Evolutionary conservation across 2,797 vertebrate species (phyloP).

Genomic region (Megalops cyprinoides): DNA sequence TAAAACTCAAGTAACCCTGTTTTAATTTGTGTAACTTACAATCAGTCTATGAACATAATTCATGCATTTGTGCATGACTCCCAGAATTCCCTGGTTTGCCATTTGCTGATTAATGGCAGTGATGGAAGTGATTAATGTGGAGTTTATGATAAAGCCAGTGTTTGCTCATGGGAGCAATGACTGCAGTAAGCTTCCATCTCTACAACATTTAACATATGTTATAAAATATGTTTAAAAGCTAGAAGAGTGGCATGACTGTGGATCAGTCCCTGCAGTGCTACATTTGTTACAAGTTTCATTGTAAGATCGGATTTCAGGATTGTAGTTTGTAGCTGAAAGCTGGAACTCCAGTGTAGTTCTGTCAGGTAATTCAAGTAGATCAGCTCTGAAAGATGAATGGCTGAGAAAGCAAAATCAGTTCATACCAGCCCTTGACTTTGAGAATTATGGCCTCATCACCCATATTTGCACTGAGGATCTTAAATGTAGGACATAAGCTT

Average conservation of each 20-base stretch:
- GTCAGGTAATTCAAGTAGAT: not conserved
- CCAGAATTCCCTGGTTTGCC: not conserved
- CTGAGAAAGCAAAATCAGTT: not conserved
- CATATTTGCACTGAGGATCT: slow-evolving; percentile 13
- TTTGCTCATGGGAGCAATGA: not conserved
- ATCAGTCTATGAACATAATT: slow-evolving; percentile 4
- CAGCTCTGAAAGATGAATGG: slow-evolving; percentile 11
- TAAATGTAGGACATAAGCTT: slow-evolving; percentile 36
- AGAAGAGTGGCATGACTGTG: not conserved
- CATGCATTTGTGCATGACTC: not conserved
- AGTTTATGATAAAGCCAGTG: not conserved
- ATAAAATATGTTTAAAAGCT: not conserved
- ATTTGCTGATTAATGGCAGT: slow-evolving; percentile 5
- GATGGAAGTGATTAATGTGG: slow-evolving; percentile 1
- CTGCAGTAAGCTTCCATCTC: not conserved
- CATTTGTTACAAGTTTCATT: not conserved
- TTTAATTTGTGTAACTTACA: slow-evolving; percentile 19
- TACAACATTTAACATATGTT: not conserved
- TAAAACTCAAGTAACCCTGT: slow-evolving; percentile 22
- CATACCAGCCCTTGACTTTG: not conserved
- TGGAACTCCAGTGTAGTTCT: not conserved
- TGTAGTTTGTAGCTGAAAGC: not conserved
- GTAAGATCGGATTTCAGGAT: not conserved
- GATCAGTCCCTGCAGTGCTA: not conserved
- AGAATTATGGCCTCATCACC: slow-evolving; percentile 2